phyloP scores from a whole-genome alignment of 2,797 vertebrate species.

The Pseudochirops cupreus region DNA sequence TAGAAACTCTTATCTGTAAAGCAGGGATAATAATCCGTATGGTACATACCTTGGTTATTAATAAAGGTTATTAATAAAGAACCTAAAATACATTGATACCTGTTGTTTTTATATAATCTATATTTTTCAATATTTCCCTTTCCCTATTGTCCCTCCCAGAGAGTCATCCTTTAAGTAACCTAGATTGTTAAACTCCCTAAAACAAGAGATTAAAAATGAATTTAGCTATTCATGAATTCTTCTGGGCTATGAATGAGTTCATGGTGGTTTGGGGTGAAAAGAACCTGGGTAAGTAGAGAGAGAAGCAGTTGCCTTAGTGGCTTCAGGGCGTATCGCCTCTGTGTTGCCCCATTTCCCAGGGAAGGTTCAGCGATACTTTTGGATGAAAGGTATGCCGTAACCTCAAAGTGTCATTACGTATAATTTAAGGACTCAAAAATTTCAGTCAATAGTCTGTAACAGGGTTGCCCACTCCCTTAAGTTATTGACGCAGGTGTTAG shows the following conservation, averaged over 20 bases:
- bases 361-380: not conserved
- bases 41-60: no score
- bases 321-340: not conserved
- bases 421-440: no score
- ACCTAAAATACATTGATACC: not conserved
- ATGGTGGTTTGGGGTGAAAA: not conserved
- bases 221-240: not conserved
- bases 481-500: not conserved
- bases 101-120: not conserved
- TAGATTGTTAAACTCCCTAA: not conserved
- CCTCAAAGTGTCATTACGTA: no score
- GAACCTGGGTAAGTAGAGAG: not conserved
- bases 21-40: not conserved
- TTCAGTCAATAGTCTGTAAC: not conserved
- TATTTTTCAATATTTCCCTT: not conserved
- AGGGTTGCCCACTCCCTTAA: not conserved
- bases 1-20: not conserved
- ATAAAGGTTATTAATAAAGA: not conserved
- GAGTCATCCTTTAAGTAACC: not conserved
- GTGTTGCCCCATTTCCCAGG: not conserved
- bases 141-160: not conserved
- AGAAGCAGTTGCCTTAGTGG: not conserved
- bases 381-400: no score
- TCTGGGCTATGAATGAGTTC: not conserved
- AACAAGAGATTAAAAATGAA: not conserved